Evolutionary conservation across 2,888 invertebrate genomes (phyloP), one percentile per base, ranked within the genome.

Genomic region (Dioctria linearis): DNA sequence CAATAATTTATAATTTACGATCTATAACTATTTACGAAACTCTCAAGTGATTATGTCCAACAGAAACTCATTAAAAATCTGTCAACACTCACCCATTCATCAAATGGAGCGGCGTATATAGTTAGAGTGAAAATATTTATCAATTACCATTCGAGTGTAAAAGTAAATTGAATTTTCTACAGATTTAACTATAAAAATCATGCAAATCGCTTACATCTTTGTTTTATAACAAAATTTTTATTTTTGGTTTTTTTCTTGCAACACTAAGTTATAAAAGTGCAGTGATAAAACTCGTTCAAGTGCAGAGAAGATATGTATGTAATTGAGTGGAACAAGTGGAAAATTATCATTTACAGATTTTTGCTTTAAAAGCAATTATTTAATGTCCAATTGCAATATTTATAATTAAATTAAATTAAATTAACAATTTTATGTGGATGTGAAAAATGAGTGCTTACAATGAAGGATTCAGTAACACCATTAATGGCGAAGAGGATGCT

Each of bases 401-500:
- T 11, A 11, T 11, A n/a, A 69, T 51, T 69, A 49, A 69, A 51
- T 69, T 69, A 49, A 69, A 51, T 69, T 39, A 67, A 25, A 25
- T 59, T 75, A 6, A 37, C 25, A 25, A 43, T 76, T 63, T 25
- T 76, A 63, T 76, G 63, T 63, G 51, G 39, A 37, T 6, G 11
- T 39, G 37, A 42, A 76, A 76, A 63, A 76, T 76, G 76, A 76
- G 76, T 76, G 76, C 63, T 25, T 76, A 39, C 39, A 63, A 76
- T 49, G 76, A 76, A 39, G 76, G 49, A 63, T 63, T 76, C 37
- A 43, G 63, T 40, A 63, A 57, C 46, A 39, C 63, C 4, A 46
- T 76, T 49, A 63, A n/a, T 42, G 49, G 8, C 13, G 76, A 76
- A 49, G 76, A 76, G 61, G 76, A 76, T 25, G 63, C 49, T 9